A percentile compares a stretch with the other conserved stretches of the same genome.
phyloP scores from a whole-genome alignment of 2,888 invertebrate species.

The Pyrrhia umbra region DNA sequence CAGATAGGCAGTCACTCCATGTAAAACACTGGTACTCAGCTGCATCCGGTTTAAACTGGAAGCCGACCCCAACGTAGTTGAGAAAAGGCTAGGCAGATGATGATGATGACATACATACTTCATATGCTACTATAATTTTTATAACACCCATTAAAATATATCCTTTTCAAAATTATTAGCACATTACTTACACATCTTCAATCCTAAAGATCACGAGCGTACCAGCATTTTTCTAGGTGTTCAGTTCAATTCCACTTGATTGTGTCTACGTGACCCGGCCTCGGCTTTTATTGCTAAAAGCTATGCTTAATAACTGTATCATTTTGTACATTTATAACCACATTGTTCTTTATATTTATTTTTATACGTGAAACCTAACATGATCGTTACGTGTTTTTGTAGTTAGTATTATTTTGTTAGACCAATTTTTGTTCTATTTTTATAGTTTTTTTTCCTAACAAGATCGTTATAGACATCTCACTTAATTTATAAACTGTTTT shows the following conservation, averaged over 20 bases:
- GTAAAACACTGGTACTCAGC: too few relatives aligned
- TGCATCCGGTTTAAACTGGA: too few relatives aligned
- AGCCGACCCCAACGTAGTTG: too few relatives aligned
- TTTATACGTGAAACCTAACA: not conserved
- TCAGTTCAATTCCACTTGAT: slow-evolving; percentile 20
- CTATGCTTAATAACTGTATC: slow-evolving; percentile 22
- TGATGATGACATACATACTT: too few relatives aligned
- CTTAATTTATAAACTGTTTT: too few relatives aligned
- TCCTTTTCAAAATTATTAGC: slow-evolving; percentile 4
- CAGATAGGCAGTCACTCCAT: too few relatives aligned
- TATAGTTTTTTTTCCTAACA: too few relatives aligned
- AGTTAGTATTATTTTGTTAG: not conserved
- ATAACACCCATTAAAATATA: too few relatives aligned
- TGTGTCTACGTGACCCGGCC: slow-evolving; percentile 31
- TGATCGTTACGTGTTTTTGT: not conserved
- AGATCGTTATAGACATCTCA: too few relatives aligned
- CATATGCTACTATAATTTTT: too few relatives aligned
- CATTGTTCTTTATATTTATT: not conserved
- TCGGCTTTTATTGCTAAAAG: slow-evolving; percentile 16
- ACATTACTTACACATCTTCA: not conserved
- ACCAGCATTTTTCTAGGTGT: slow-evolving; percentile 19
- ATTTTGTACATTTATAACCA: not conserved
- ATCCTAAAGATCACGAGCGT: slow-evolving; percentile 14
- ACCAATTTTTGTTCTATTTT: not conserved
- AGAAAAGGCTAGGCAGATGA: too few relatives aligned